Evolutionary conservation across 2,888 invertebrate genomes (phyloP), one percentile per base, ranked within the genome.

Genomic region (Sycophila texana): DNA sequence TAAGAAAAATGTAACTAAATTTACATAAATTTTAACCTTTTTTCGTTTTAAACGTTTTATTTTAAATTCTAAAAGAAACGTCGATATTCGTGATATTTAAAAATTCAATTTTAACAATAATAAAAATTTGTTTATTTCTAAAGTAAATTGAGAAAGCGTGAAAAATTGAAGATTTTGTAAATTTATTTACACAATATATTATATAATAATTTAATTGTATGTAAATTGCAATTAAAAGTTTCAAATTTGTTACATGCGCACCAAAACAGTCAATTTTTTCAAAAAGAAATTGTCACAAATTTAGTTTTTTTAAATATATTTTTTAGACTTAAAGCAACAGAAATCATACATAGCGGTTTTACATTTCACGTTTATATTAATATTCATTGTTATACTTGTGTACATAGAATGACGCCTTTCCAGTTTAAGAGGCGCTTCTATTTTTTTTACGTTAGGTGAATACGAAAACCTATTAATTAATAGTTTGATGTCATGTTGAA

Each of bases 401-500:
- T 81, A 78, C 22, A 75, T 76, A 78, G 72, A 81, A 71, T 55
- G 60, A 77, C 26, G 66, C 53, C 68, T 78, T 78, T 76, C 63
- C 26, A 71, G 20, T 66, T 39, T 22, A 49, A 57, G 26, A 77
- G 71, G 67, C 81, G 53, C 67, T 77, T 81, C 61, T 81, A 75
- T 77, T 81, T 81, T 80, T 79, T 81, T 81, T 77, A 74, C 60
- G 49, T 81, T 81, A 73, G 58, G 61, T 63, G 73, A 71, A 75
- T 74, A 61, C 75, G 61, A 76, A 30, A 77, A 55, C 47, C 18
- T 65, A 77, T 77, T 77, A 51, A 76, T 77, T 77, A 68, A 79
- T 77, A 79, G 77, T 79, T 79, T 77, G 79, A 77, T 78, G 78
- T 61, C 65, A 74, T 77, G 74, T 79, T 81, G 61, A 77, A 75